phyloP scores from a whole-genome alignment of 2,113 vertebrate species.

The Tympanuchus pallidicinctus region DNA sequence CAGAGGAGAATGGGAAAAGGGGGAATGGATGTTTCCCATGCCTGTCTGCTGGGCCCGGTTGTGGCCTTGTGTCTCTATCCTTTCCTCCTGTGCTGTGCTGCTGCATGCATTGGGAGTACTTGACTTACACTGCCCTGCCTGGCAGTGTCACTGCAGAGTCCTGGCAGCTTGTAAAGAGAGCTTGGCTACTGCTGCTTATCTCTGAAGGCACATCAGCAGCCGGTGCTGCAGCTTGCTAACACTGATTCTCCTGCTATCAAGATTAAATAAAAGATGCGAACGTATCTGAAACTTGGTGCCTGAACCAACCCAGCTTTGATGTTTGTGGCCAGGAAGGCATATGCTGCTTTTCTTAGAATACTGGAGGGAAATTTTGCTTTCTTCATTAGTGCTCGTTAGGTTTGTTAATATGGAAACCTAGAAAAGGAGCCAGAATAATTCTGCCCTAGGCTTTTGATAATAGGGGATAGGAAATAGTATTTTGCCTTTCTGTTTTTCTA shows the following conservation, averaged over 20 bases:
- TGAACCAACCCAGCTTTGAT: neutral
- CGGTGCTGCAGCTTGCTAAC: neutral
- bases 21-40: neutral
- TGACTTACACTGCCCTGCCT: neutral
- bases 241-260: neutral
- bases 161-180: neutral
- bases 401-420: conserved; percentile 15
- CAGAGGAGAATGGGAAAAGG: accelerated
- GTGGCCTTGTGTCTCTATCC: neutral
- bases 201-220: neutral
- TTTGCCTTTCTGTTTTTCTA: neutral
- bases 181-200: neutral
- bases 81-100: neutral
- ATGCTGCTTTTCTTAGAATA: conserved; percentile 42
- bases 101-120: neutral
- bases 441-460: neutral
- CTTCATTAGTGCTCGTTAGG: neutral
- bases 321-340: conserved; percentile 11
- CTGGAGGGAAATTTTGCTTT: conserved; percentile 29
- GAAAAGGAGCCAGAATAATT: neutral
- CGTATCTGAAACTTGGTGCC: neutral
- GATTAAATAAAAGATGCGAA: neutral
- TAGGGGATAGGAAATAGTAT: neutral
- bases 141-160: neutral
- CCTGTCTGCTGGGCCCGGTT: neutral